These are phyloP conservation scores for Psilopsiagon aymara DNA, from an alignment of 2,113 vertebrate species.

Conservation along the genomic window DNA sequence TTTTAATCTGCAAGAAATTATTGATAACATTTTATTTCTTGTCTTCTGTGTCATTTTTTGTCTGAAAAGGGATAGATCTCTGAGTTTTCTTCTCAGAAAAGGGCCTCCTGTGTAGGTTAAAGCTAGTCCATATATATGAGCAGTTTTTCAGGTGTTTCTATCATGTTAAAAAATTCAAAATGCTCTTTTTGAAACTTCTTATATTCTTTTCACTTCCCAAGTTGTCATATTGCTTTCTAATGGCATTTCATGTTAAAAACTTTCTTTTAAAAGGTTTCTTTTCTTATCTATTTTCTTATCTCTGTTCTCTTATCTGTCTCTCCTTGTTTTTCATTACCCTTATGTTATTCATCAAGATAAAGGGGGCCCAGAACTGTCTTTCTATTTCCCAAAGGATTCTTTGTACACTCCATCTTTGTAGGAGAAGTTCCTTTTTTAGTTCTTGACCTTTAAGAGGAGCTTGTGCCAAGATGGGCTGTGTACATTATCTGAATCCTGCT, in stretches of 20 bases:
- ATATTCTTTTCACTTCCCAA: neutral
- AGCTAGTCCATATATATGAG: neutral
- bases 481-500: constrained; percentile 49
- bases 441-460: constrained; percentile 52
- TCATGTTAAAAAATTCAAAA: neutral
- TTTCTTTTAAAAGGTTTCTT: neutral
- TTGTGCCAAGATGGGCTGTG: constrained; percentile 32
- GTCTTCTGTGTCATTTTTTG: neutral
- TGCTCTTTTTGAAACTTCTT: neutral
- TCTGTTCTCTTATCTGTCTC: constrained; percentile 23
- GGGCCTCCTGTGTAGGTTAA: neutral
- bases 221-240: constrained; percentile 16
- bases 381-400: constrained; percentile 37
- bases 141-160: neutral
- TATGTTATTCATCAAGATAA: constrained; percentile 58
- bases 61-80: neutral
- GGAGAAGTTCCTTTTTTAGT: constrained; percentile 65
- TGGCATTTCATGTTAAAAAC: neutral
- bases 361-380: neutral
- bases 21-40: neutral
- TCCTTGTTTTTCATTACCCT: constrained; percentile 48
- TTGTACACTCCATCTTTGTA: constrained; percentile 1
- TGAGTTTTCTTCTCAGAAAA: neutral
- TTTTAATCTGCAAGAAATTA: neutral
- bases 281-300: constrained; percentile 50